Conservation (phyloP, 2,113 vertebrate genomes). For the Apteryx owenii region DNA sequence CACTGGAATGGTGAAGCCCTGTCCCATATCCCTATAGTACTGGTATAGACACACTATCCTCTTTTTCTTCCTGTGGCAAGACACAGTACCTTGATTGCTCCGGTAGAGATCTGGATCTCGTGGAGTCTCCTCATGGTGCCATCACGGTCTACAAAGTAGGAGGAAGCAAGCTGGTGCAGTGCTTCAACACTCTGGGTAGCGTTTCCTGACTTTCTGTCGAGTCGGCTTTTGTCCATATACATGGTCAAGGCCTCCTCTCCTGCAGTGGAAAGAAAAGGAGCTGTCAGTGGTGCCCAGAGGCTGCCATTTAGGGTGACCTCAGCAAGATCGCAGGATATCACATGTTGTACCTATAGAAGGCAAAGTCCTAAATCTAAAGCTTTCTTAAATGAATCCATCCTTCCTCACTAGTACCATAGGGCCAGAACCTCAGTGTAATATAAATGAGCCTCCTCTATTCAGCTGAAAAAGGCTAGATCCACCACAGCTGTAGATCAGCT, state of each 20-base stretch:
- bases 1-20: not conserved
- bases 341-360: not conserved
- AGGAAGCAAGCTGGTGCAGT: slow-evolving; percentile 96
- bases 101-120: slow-evolving; percentile 98
- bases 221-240: slow-evolving; percentile 98
- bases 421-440: not conserved
- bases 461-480: not conserved
- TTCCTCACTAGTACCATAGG: not conserved
- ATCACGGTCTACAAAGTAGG: slow-evolving; percentile 98
- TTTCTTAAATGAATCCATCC: not conserved
- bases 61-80: not conserved
- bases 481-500: not conserved
- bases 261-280: slow-evolving; percentile 58
- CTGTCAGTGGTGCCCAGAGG: not conserved
- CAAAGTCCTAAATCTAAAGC: fast-evolving
- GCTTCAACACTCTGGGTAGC: slow-evolving; percentile 95
- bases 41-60: not conserved
- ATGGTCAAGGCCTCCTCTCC: slow-evolving; percentile 98
- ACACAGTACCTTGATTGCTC: slow-evolving; percentile 92
- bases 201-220: slow-evolving; percentile 93
- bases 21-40: not conserved
- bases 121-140: slow-evolving; percentile 98
- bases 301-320: not conserved
- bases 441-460: not conserved
- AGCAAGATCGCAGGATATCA: not conserved